A percentile compares a stretch with the other conserved stretches of the same genome.
Evolutionary conservation across 2,113 vertebrate species (phyloP).

Genomic region (Sturnus vulgaris): DNA sequence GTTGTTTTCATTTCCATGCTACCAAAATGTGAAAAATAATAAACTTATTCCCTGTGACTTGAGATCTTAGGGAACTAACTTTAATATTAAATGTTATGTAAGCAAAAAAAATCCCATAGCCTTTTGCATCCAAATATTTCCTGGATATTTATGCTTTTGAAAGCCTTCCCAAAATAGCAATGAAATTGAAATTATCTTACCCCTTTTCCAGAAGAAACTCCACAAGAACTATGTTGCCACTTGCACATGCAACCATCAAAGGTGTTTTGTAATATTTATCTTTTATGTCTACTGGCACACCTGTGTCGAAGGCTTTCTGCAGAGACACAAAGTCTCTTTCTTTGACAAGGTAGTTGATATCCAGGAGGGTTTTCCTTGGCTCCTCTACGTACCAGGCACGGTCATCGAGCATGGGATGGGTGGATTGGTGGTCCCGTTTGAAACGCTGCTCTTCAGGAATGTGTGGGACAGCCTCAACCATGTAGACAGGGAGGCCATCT

Average conservation of each 20-base stretch:
- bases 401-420: slow-evolving; percentile 86
- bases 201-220: slow-evolving; percentile 83
- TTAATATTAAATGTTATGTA: neutral
- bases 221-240: slow-evolving; percentile 79
- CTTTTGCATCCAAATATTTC: neutral
- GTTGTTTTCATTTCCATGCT: neutral
- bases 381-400: slow-evolving; percentile 86
- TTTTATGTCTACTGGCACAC: slow-evolving; percentile 83
- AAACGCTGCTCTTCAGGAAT: slow-evolving; percentile 67
- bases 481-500: slow-evolving; percentile 82
- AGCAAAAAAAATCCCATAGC: neutral
- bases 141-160: neutral
- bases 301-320: slow-evolving; percentile 81
- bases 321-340: slow-evolving; percentile 83
- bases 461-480: slow-evolving; percentile 79
- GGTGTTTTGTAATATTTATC: slow-evolving; percentile 91
- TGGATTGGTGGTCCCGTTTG: slow-evolving; percentile 70
- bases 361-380: slow-evolving; percentile 71
- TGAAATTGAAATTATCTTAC: slow-evolving; percentile 67
- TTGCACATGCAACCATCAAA: slow-evolving; percentile 85
- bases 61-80: neutral
- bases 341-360: slow-evolving; percentile 83
- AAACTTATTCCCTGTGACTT: neutral
- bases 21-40: neutral
- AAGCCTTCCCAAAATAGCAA: neutral